Evolutionary conservation across 2,888 invertebrate species (phyloP).

Genomic region (Apodemia duryi): DNA sequence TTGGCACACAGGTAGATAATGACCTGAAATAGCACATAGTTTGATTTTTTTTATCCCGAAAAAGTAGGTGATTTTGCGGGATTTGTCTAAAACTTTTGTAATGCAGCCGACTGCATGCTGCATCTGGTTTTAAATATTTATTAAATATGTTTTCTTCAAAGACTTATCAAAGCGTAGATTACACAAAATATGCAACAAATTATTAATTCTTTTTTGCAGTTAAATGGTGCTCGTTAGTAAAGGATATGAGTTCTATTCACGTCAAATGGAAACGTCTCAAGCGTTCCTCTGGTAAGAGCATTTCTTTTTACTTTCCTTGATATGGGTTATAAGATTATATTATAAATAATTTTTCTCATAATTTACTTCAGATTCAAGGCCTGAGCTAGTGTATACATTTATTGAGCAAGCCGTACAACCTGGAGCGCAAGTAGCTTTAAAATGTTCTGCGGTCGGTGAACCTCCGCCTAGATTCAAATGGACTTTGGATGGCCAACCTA

Average conservation of each 20-base stretch:
- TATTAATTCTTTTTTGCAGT: slow-evolving; percentile 43
- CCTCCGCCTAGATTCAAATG: slow-evolving; percentile 84
- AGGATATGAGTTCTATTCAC: slow-evolving; percentile 45
- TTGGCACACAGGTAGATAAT: no score
- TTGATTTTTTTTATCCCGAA: no score
- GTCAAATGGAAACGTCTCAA: slow-evolving; percentile 65
- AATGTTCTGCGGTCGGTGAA: slow-evolving; percentile 92
- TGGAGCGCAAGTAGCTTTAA: slow-evolving; percentile 86
- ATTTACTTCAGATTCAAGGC: slow-evolving; percentile 82
- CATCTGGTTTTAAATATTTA: no score
- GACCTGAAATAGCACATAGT: no score
- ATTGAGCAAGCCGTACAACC: slow-evolving; percentile 87
- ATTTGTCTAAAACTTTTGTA: no score
- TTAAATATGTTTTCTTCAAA: no score
- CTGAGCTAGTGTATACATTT: slow-evolving; percentile 90
- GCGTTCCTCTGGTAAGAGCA: slow-evolving; percentile 57
- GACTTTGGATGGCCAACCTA: slow-evolving; percentile 63
- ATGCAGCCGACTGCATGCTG: no score
- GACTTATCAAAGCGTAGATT: not conserved
- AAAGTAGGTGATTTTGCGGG: no score
- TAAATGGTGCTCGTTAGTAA: slow-evolving; percentile 62
- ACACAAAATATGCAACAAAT: not conserved
- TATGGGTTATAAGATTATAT: not conserved
- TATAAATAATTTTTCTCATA: slow-evolving; percentile 1
- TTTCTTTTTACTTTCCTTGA: slow-evolving; percentile 8